Conservation (phyloP, 2,797 vertebrate genomes). For the Scyliorhinus canicula region DNA sequence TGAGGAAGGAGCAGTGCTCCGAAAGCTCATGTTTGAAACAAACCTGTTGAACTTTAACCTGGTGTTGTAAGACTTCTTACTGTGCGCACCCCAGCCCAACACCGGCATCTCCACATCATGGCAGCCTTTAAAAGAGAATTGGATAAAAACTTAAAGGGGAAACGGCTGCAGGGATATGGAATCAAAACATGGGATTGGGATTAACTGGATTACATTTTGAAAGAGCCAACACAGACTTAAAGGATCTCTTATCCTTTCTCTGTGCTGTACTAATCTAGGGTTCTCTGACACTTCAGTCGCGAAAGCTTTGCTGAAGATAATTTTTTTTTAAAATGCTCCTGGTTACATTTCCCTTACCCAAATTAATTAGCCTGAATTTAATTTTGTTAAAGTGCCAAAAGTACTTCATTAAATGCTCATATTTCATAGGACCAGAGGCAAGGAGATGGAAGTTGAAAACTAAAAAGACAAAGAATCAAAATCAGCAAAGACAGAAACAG, state of each 20-base stretch:
- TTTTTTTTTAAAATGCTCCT: slow-evolving; percentile 7
- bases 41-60: too few relatives aligned
- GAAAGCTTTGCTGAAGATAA: not conserved
- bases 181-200: not conserved
- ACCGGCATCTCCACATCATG: too few relatives aligned
- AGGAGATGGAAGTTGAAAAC: not conserved
- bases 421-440: not conserved
- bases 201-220: not conserved
- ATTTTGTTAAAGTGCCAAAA: slow-evolving; percentile 10
- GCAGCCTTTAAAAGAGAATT: not conserved
- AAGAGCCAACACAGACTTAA: not conserved
- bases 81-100: too few relatives aligned
- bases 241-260: not conserved
- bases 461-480: not conserved
- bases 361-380: slow-evolving; percentile 23
- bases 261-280: not conserved
- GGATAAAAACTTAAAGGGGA: not conserved
- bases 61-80: too few relatives aligned
- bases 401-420: not conserved
- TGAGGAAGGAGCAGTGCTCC: too few relatives aligned
- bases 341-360: slow-evolving; percentile 10
- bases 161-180: not conserved
- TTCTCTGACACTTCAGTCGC: not conserved
- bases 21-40: too few relatives aligned
- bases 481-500: not conserved